Evolutionary conservation across 2,113 vertebrate species (phyloP).

Genomic region (Cephalophus harveyi): DNA sequence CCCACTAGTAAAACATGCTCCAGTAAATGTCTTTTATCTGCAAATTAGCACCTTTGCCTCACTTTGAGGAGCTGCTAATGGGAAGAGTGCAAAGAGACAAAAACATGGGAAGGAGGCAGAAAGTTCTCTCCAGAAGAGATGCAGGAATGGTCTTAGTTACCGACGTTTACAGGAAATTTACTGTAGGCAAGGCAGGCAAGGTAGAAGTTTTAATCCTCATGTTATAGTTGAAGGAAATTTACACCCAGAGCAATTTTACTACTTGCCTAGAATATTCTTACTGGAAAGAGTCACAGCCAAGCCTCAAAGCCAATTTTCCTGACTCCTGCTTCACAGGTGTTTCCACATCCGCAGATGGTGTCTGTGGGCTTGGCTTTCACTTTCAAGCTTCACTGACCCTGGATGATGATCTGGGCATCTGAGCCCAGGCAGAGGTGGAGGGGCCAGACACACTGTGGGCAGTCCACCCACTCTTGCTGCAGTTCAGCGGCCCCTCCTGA

Average conservation of each 20-base stretch:
- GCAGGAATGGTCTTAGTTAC: background rate
- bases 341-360: conserved; percentile 32
- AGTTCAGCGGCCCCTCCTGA: background rate
- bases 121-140: background rate
- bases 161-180: background rate
- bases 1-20: background rate
- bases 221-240: background rate
- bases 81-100: background rate
- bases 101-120: background rate
- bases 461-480: background rate
- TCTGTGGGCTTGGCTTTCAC: conserved; percentile 32
- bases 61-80: background rate
- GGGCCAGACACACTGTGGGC: background rate
- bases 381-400: conserved; percentile 57
- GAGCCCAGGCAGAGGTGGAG: background rate
- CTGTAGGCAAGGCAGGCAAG: background rate
- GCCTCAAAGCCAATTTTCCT: background rate
- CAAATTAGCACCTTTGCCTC: background rate
- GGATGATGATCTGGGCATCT: conserved; percentile 36
- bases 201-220: background rate
- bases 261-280: background rate
- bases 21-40: background rate
- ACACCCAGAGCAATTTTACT: background rate
- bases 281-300: background rate
- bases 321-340: background rate